phyloP scores from a whole-genome alignment of 2,888 invertebrate species.

The Strigamia crassipes region DNA sequence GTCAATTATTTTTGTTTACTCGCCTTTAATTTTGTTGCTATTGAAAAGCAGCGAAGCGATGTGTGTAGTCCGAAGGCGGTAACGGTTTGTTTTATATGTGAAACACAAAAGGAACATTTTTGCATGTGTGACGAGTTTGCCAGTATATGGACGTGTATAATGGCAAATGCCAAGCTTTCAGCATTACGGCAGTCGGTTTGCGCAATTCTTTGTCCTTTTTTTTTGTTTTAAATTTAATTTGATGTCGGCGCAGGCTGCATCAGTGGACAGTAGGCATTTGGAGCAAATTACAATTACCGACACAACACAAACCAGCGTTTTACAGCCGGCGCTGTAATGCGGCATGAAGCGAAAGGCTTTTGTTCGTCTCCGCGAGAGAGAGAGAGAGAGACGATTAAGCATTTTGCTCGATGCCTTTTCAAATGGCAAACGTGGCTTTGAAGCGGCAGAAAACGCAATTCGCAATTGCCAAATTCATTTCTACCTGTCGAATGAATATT shows the following conservation, averaged over 20 bases:
- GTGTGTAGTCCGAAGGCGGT: neutral
- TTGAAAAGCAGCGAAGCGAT: neutral
- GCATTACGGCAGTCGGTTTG: neutral
- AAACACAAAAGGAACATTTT: neutral
- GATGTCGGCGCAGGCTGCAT: neutral
- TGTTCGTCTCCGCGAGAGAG: neutral
- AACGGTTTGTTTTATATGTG: neutral
- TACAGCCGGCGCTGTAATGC: neutral
- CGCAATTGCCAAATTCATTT: too few relatives aligned
- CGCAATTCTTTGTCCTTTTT: neutral
- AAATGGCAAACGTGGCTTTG: neutral
- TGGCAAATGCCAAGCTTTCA: neutral
- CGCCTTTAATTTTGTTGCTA: neutral
- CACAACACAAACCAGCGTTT: neutral
- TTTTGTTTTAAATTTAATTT: neutral
- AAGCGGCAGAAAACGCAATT: too few relatives aligned
- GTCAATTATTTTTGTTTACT: slow-evolving; percentile 10
- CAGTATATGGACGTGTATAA: neutral
- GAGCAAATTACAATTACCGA: neutral
- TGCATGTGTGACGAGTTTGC: neutral
- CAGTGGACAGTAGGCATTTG: slow-evolving; percentile 3
- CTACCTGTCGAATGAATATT: too few relatives aligned
- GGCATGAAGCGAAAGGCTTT: slow-evolving; percentile 10
- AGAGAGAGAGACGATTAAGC: neutral
- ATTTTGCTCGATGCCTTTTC: neutral